These are phyloP conservation scores for Trididemnum miniatum DNA, from an alignment of 23 tunicate species.

Conservation along the genomic window DNA sequence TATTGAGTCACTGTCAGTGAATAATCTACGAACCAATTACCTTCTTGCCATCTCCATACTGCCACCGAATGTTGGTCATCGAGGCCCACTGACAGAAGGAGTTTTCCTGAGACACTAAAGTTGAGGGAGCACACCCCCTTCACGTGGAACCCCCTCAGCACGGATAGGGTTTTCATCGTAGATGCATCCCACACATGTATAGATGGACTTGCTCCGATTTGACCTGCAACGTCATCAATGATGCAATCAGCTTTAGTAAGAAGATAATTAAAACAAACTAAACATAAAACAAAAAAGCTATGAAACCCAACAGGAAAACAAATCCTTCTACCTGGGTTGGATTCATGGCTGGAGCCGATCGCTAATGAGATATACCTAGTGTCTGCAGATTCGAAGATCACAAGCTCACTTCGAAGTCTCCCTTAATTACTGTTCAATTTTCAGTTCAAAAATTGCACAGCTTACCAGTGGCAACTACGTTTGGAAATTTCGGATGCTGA, in stretches of 20 bases:
- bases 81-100: slow-evolving; percentile 84
- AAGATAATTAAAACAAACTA: no score
- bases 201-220: slow-evolving; percentile 64
- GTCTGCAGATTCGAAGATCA: no score
- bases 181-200: slow-evolving; percentile 92
- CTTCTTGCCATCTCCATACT: slow-evolving; percentile 98
- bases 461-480: slow-evolving; percentile 87
- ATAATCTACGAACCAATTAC: no score
- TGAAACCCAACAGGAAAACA: no score
- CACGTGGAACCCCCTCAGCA: slow-evolving; percentile 75
- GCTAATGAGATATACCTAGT: no score
- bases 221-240: slow-evolving; percentile 59
- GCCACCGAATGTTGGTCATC: slow-evolving; percentile 96
- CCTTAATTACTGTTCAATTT: no score
- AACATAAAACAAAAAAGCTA: no score
- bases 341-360: no score
- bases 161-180: slow-evolving; percentile 61
- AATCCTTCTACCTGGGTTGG: no score
- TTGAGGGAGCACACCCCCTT: slow-evolving; percentile 82
- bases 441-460: background rate
- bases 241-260: no score
- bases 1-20: no score
- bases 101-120: slow-evolving; percentile 86
- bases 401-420: no score
- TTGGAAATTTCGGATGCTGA: slow-evolving; percentile 89